Conservation (phyloP, 1,140 invertebrate genomes). For the Fopius arisanus region DNA sequence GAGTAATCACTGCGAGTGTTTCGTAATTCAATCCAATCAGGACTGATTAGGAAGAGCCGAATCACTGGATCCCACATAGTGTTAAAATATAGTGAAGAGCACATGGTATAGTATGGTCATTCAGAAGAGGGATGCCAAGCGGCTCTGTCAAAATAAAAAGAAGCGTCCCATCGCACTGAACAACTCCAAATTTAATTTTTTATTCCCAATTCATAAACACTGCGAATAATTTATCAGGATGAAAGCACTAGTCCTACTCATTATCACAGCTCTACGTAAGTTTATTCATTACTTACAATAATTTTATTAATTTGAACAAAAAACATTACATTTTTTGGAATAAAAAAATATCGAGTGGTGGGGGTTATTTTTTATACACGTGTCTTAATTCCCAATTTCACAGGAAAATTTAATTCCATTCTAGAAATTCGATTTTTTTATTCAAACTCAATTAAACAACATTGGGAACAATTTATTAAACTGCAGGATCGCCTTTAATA, state of each 20-base stretch:
- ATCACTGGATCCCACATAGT: background rate
- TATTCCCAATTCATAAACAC: background rate
- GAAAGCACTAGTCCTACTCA: background rate
- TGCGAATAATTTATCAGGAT: background rate
- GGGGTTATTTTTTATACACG: background rate
- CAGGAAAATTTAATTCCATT: too few species aligned
- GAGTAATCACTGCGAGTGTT: too few species aligned
- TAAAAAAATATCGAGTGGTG: too few species aligned
- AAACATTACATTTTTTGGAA: too few species aligned
- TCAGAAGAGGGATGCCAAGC: background rate
- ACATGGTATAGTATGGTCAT: background rate
- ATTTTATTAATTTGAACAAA: too few species aligned
- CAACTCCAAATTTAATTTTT: background rate
- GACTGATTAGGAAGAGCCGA: background rate
- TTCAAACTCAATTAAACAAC: too few species aligned
- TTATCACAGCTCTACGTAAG: background rate
- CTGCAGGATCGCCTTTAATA: too few species aligned
- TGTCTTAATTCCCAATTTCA: too few species aligned
- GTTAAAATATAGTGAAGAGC: background rate
- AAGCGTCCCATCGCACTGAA: background rate
- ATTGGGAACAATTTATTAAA: too few species aligned
- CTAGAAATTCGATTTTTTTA: too few species aligned
- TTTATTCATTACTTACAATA: background rate
- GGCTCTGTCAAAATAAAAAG: constrained; percentile 10
- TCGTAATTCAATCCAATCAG: background rate